Evolutionary conservation across 2,888 invertebrate species (phyloP).

Genomic region (Heliconius cydno): DNA sequence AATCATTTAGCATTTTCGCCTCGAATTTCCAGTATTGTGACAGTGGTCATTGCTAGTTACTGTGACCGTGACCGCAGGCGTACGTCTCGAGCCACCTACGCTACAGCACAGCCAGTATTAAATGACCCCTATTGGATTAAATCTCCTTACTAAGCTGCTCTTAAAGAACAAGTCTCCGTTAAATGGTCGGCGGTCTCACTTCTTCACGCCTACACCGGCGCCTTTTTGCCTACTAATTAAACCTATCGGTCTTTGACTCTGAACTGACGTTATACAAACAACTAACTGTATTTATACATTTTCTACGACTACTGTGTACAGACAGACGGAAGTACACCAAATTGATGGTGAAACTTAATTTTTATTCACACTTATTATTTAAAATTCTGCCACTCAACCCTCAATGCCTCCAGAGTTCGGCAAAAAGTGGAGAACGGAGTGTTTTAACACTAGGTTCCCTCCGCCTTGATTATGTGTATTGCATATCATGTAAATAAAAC

Average conservation of each 20-base stretch:
- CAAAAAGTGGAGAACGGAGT: too few relatives aligned
- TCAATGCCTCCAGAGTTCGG: too few relatives aligned
- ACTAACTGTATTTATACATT: conserved; percentile 44
- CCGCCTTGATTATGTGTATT: too few relatives aligned
- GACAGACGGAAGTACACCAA: conserved; percentile 33
- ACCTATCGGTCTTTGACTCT: conserved; percentile 78
- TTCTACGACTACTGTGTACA: conserved; percentile 44
- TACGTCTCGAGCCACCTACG: conserved; percentile 70
- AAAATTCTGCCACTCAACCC: too few relatives aligned
- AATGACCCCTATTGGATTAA: conserved; percentile 54
- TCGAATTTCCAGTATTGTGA: conserved; percentile 44
- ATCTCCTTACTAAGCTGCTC: conserved; percentile 43
- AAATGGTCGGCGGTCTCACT: conserved; percentile 53
- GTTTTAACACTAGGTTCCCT: too few relatives aligned
- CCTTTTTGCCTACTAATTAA: conserved; percentile 77
- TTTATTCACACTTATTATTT: background rate
- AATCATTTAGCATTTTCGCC: conserved; percentile 39
- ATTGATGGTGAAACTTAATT: background rate
- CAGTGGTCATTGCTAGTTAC: conserved; percentile 53
- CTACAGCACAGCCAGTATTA: conserved; percentile 53
- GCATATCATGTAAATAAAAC: background rate
- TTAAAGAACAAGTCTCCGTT: conserved; percentile 53
- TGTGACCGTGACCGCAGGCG: conserved; percentile 56
- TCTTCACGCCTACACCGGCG: conserved; percentile 72
- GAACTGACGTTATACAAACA: conserved; percentile 60